Evolutionary conservation across 1,140 invertebrate species (phyloP).

Genomic region (Thaumetopoea pityocampa): DNA sequence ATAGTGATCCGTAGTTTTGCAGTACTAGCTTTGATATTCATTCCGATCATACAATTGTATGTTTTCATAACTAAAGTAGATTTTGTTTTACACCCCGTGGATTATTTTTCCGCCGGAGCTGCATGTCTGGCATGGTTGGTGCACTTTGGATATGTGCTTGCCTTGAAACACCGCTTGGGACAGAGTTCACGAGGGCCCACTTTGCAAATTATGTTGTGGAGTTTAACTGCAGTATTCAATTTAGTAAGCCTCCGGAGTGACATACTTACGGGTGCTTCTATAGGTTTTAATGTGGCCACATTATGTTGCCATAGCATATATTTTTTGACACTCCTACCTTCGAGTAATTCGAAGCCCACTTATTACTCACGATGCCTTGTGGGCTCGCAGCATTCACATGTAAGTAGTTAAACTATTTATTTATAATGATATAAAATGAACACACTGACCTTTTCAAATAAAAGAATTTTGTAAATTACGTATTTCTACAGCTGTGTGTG

Average conservation of each 20-base stretch:
- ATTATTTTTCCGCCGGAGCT: constrained; percentile 82
- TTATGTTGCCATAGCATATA: constrained; percentile 78
- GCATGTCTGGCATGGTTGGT: constrained; percentile 86
- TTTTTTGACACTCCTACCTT: constrained; percentile 79
- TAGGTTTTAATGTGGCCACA: constrained; percentile 70
- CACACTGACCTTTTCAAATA: not conserved
- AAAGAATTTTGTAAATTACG: no score
- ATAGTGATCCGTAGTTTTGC: constrained; percentile 80
- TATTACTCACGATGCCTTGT: constrained; percentile 70
- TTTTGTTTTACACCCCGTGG: constrained; percentile 75
- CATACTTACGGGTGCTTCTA: constrained; percentile 49
- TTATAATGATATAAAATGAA: not conserved
- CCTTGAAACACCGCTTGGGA: constrained; percentile 79
- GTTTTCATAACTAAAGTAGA: constrained; percentile 70
- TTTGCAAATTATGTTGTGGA: constrained; percentile 80
- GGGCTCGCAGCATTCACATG: constrained; percentile 74
- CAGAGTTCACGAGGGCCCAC: constrained; percentile 84
- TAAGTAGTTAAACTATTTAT: constrained; percentile 62
- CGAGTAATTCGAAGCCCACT: constrained; percentile 66
- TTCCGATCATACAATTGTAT: constrained; percentile 82
- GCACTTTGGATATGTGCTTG: constrained; percentile 85
- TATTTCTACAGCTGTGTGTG: no score
- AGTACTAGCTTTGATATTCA: constrained; percentile 77
- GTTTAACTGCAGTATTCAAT: constrained; percentile 79
- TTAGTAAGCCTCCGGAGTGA: constrained; percentile 76